Evolutionary conservation across 2,113 vertebrate species (phyloP).

Genomic region (Clinocottus analis): DNA sequence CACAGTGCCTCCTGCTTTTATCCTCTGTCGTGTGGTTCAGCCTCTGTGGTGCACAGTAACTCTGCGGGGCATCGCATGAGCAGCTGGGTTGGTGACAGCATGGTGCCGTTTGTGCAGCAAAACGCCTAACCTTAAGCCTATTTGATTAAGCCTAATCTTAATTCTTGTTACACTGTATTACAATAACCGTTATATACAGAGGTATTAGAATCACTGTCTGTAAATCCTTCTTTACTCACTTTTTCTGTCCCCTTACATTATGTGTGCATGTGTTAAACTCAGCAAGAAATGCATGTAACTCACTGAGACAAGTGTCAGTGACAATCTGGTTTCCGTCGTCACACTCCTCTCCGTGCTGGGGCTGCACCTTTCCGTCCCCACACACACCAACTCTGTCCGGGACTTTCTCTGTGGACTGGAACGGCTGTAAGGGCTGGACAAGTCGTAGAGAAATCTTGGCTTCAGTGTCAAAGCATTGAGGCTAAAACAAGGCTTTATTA

Average conservation of each 20-base stretch:
- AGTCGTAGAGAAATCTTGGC: not conserved
- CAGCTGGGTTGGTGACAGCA: not conserved
- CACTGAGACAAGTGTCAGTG: slow-evolving; percentile 90
- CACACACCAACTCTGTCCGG: slow-evolving; percentile 77
- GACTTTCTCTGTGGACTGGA: slow-evolving; percentile 85
- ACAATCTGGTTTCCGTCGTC: slow-evolving; percentile 89
- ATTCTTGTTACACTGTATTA: not conserved
- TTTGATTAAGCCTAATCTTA: not conserved
- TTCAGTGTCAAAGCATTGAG: not conserved
- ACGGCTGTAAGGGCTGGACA: slow-evolving; percentile 82
- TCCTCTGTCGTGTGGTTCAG: slow-evolving; percentile 33
- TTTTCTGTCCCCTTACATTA: not conserved
- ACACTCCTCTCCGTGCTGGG: slow-evolving; percentile 88
- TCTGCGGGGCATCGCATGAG: slow-evolving; percentile 20
- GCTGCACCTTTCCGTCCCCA: slow-evolving; percentile 90
- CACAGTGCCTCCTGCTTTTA: slow-evolving; percentile 46
- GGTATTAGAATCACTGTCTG: not conserved
- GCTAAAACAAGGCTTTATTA: not conserved
- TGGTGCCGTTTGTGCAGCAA: slow-evolving; percentile 13
- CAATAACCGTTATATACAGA: not conserved
- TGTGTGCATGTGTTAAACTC: slow-evolving; percentile 5
- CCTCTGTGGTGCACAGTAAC: slow-evolving; percentile 14
- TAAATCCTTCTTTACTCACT: not conserved
- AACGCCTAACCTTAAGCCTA: not conserved
- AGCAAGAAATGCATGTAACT: slow-evolving; percentile 68